Evolutionary conservation across 2,113 vertebrate genomes (phyloP).

Genomic region (Lamprologus speciosus): DNA sequence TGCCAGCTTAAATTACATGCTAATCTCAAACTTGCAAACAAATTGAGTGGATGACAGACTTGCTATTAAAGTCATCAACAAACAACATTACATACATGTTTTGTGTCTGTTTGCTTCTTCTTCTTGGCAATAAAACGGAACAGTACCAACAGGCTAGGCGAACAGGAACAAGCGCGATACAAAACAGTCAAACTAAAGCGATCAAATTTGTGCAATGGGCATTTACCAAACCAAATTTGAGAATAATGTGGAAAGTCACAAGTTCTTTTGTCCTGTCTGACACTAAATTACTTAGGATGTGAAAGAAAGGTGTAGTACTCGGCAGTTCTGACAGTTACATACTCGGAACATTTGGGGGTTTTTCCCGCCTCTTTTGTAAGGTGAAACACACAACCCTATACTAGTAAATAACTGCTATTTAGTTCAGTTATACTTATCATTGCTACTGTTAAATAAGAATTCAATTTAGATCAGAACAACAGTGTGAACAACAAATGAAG

Average conservation of each 20-base stretch:
- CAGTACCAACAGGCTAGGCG: not conserved
- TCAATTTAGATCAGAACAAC: not conserved
- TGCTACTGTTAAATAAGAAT: not conserved
- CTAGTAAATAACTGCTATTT: not conserved
- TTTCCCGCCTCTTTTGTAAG: not conserved
- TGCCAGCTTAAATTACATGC: not conserved
- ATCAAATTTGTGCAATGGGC: not conserved
- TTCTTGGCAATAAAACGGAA: not conserved
- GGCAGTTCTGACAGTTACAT: not conserved
- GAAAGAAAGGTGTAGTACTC: not conserved
- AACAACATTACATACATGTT: not conserved
- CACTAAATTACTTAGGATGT: not conserved
- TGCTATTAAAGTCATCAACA: not conserved
- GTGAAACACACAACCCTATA: not conserved
- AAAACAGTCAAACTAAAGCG: not conserved
- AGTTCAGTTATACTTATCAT: not conserved
- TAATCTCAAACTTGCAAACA: not conserved
- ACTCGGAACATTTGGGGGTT: fast-evolving
- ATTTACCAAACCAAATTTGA: fast-evolving
- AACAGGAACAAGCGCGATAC: not conserved
- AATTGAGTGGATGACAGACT: not conserved
- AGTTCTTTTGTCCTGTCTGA: not conserved
- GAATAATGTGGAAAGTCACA: not conserved
- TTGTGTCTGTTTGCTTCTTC: not conserved
- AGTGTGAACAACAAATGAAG: not conserved